Evolutionary conservation across 2,113 vertebrate genomes (phyloP), one percentile per base, ranked within the genome.

Genomic region (Hystrix cristata): DNA sequence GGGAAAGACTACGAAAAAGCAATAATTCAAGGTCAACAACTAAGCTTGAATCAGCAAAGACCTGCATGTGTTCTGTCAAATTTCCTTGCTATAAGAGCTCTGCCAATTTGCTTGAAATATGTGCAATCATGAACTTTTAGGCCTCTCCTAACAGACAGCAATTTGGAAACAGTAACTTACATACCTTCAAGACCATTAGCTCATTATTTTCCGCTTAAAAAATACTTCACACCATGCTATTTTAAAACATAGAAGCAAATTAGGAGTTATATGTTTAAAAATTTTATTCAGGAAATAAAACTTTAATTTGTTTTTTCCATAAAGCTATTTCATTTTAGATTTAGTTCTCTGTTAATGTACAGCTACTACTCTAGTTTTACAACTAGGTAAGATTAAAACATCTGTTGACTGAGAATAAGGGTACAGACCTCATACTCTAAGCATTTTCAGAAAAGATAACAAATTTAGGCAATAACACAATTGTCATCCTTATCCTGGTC

Each of bases 71-170:
- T 23, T 93, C 34, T 55, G 34, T 34, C 43, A 83, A 79, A 84
- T 60, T 12, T 64, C n/a, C 38, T 64, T 78, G 38, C 51, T 92
- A 10, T 55, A 84, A 87, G 7, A 89, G 43, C 13, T 94, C 57
- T 74, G 34, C 48, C 82, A 87, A 55, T 93, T 92, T 76, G 29
- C 25, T 80, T 78, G 59, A 91, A 72, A 95, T 82, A 55, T 31
- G 27, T 60, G 6, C 15, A 82, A 0, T 43, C 4, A 27, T 91
- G 60, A 38, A 69, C 12, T 71, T 69, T 14, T 48, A 82, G 53
- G 15, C 7, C 27, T 46, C 5, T 8, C 29, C 78, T 74, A 67
- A 87, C 27, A 71, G 10, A 83, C 15, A 91, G 64, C 21, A 48
- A 4, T 91, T 65, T 78, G 55, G 43, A 83, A 55, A 8, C 0